Percentiles rank a stretch among this genome's conserved stretches.
These are phyloP conservation scores for Ploceus nigricollis DNA, from an alignment of 2,113 vertebrate species.

Conservation along the genomic window DNA sequence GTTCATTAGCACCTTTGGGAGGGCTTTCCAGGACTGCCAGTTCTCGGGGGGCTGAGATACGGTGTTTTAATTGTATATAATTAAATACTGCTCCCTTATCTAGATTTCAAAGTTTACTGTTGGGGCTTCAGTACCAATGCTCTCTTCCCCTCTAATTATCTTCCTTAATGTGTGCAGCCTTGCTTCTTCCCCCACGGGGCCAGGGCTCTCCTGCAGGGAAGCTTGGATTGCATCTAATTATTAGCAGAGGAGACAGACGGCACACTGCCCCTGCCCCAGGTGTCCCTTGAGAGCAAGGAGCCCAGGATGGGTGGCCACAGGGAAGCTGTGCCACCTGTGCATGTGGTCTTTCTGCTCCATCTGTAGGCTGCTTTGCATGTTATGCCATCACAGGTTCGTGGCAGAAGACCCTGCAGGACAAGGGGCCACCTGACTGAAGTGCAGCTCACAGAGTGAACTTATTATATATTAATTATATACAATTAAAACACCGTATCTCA, in stretches of 20 bases:
- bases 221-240: constrained; percentile 35
- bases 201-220: constrained; percentile 23
- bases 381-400: not conserved
- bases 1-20: constrained; percentile 6
- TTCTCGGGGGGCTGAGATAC: constrained; percentile 3
- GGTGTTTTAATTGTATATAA: constrained; percentile 54
- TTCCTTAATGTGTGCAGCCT: constrained; percentile 50
- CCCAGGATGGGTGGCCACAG: not conserved
- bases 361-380: not conserved
- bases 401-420: not conserved
- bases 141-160: constrained; percentile 53
- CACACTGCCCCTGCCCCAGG: not conserved
- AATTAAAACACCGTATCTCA: too few species aligned
- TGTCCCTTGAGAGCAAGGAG: not conserved
- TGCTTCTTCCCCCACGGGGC: not conserved
- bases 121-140: not conserved
- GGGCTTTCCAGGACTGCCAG: not conserved
- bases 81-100: constrained; percentile 59
- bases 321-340: not conserved
- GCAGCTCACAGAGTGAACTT: not conserved
- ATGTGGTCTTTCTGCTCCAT: not conserved
- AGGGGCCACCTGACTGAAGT: not conserved
- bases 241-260: not conserved
- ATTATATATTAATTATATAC: too few species aligned
- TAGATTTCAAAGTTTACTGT: constrained; percentile 53